Conservation (phyloP, 1,140 invertebrate genomes). For the Heliconius nattereri region DNA sequence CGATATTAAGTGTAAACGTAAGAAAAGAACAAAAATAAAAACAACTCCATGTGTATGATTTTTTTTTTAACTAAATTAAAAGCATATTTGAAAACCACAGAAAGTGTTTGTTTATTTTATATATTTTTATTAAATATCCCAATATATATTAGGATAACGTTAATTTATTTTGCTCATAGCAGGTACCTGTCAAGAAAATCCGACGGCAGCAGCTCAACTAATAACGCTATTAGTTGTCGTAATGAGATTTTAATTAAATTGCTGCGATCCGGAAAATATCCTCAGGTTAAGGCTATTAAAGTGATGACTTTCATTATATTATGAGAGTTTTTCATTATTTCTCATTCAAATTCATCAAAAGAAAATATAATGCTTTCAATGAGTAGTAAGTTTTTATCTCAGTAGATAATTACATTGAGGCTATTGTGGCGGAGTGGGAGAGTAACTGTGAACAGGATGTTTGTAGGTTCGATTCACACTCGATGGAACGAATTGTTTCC, state of each 20-base stretch:
- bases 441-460: no score
- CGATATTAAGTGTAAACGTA: no score
- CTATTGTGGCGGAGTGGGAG: no score
- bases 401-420: no score
- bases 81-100: neutral
- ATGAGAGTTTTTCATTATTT: neutral
- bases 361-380: no score
- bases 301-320: slow-evolving; percentile 24
- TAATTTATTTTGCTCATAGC: neutral
- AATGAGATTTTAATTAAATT: slow-evolving; percentile 48
- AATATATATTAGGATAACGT: neutral
- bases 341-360: no score
- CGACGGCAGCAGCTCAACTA: slow-evolving; percentile 22
- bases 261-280: slow-evolving; percentile 36
- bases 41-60: neutral
- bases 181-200: slow-evolving; percentile 13
- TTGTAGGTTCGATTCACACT: no score
- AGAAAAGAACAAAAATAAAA: no score
- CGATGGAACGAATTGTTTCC: no score
- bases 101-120: neutral
- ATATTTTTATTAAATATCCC: neutral
- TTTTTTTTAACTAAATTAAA: neutral
- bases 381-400: no score
- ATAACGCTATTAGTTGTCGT: slow-evolving; percentile 42
- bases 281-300: slow-evolving; percentile 36